Evolutionary conservation across 2,113 vertebrate genomes (phyloP).

Genomic region (Bos javanicus): DNA sequence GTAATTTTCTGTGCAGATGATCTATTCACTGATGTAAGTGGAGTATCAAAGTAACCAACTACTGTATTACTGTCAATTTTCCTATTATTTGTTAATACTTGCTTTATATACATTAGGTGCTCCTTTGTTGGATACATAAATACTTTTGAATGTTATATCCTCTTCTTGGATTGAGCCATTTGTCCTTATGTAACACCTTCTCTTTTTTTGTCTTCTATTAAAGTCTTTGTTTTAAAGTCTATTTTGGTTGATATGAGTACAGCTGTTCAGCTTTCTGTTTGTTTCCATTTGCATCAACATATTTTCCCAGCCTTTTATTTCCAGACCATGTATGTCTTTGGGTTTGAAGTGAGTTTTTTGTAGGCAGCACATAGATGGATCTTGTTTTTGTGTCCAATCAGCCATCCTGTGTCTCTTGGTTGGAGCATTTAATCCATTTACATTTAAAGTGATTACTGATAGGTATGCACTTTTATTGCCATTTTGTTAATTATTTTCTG

Average conservation of each 20-base stretch:
- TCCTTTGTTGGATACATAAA: background rate
- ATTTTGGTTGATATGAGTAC: background rate
- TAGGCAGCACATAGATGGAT: background rate
- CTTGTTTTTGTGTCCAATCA: background rate
- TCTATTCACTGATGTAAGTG: background rate
- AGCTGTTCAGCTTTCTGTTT: background rate
- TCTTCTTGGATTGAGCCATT: background rate
- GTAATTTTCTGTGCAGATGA: background rate
- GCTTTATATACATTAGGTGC: background rate
- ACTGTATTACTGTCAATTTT: background rate
- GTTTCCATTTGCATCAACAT: background rate
- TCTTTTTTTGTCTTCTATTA: background rate
- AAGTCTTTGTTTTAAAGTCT: background rate
- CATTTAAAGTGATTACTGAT: background rate
- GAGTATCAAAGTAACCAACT: background rate
- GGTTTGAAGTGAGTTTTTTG: background rate
- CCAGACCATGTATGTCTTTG: background rate
- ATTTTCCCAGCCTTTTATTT: background rate
- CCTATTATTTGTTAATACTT: background rate
- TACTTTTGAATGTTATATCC: background rate
- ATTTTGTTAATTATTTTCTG: background rate
- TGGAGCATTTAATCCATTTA: background rate
- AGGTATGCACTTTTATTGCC: background rate
- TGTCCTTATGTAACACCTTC: background rate
- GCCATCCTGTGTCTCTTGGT: background rate